Base-by-base conservation (phyloP, 2,888 invertebrate genomes). In the Panopea generosa region DNA sequence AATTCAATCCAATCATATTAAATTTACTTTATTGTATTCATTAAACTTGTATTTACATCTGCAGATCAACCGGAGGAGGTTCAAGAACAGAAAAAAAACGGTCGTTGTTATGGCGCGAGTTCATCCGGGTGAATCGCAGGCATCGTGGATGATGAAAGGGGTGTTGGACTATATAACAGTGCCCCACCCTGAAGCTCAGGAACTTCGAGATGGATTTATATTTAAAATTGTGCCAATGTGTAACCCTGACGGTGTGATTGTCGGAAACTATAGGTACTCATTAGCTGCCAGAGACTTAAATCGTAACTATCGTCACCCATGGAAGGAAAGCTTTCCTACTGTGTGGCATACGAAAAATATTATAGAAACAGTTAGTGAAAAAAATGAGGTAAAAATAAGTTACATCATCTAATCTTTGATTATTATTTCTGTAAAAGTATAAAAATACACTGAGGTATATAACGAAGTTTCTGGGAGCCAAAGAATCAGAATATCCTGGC, bases 201-300 rank as follows among this genome's bases (percentile, higher is more conserved):
- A 89, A 81, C 84, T 92, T 52, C 82, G 91, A 38, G 85, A 90
- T 71, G 86, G 80, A 53, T 90, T 91, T 80, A 86, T 91, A 67
- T 92, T 92, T 80, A 91, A 92, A 85, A 86, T 92, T 20, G 89
- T 92, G 26, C 92, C 92, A 2, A 92, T 92, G 92, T 80, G 92
- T 49, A 92, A 92, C 73, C 92, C 92, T 14, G 92, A 92, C 57
- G 92, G 92, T 4, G 92, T 92, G n/a, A 92, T 92, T 16, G 91
- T 92, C 1, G 92, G 92, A 4, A 92, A 92, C 81, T 92, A 92
- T 75, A 81, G 92, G 68, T 90, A 90, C 72, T 91, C 91, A 7
- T 76, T 92, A 67, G 90, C 90, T 2, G 92, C 87, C 7, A 68
- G 91, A 57, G 92, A 92, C 72, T 80, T 92, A 50, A 92, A 92